phyloP scores from a whole-genome alignment of 2,113 vertebrate genomes.

The Apeltes quadracus region DNA sequence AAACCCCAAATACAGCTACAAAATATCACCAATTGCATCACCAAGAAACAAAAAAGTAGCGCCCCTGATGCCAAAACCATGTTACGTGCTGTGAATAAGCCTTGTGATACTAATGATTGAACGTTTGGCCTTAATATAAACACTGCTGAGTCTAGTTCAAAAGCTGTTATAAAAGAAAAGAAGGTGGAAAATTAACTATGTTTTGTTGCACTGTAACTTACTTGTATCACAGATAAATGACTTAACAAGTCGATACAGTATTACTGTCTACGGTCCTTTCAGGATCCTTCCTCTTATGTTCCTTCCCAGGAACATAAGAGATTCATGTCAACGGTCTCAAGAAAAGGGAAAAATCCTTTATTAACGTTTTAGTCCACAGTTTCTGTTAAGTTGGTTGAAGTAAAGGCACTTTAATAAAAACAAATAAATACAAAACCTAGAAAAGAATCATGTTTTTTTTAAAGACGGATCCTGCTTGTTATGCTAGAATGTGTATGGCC shows the following conservation, averaged over 20 bases:
- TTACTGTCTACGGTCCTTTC: background rate
- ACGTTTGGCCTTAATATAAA: conserved; percentile 44
- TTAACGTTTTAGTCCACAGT: background rate
- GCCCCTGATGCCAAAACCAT: background rate
- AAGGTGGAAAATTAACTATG: conserved; percentile 42
- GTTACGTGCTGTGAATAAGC: background rate
- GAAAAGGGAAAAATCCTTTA: background rate
- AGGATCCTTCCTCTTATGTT: too few species aligned
- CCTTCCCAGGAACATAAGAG: background rate
- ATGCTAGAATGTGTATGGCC: background rate
- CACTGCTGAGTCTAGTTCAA: conserved; percentile 13
- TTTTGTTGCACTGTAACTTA: conserved; percentile 24
- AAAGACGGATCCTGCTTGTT: background rate
- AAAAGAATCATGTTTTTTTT: background rate
- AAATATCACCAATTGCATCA: conserved; percentile 12
- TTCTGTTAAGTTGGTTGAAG: background rate
- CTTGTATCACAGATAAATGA: conserved; percentile 23
- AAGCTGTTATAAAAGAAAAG: conserved; percentile 26
- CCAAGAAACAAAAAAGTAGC: background rate
- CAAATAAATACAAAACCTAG: background rate
- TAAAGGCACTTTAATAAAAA: background rate
- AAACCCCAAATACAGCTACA: background rate
- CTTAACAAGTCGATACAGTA: background rate
- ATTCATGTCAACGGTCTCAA: background rate
- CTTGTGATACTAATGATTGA: conserved; percentile 28